Evolutionary conservation across 37 sponge, comb jelly and placozoan genomes (phyloP).

Genomic region (Tethya wilhelma): DNA sequence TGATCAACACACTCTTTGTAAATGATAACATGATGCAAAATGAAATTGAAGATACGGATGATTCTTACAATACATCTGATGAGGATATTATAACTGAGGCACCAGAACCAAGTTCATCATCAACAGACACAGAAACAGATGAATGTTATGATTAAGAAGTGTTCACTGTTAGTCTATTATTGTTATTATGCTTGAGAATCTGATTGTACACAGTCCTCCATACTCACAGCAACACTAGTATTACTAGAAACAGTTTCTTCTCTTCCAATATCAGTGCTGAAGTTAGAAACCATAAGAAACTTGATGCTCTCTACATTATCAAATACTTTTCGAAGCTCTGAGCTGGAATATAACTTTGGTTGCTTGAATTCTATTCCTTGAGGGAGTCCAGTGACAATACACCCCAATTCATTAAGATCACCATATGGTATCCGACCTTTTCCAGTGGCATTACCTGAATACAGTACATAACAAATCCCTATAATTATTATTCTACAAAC

Average conservation of each 20-base stretch:
- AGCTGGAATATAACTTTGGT: background rate
- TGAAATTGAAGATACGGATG: background rate
- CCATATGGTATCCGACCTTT: background rate
- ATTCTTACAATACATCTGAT: background rate
- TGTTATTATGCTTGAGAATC: background rate
- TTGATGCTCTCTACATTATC: background rate
- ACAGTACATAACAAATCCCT: background rate
- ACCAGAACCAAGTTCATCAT: too few relatives aligned
- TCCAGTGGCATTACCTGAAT: background rate
- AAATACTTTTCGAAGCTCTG: background rate
- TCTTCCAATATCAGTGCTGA: slow-evolving; percentile 1
- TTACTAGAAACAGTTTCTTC: background rate
- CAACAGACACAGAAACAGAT: background rate
- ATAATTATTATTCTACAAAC: background rate
- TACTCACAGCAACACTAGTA: background rate
- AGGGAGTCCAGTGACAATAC: background rate
- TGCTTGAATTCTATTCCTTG: background rate
- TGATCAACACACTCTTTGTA: background rate
- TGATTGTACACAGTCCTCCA: background rate
- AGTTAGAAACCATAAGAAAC: background rate
- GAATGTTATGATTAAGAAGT: background rate
- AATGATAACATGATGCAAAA: background rate
- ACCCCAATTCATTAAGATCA: background rate
- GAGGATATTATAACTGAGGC: background rate
- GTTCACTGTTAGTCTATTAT: background rate